Percentiles rank a stretch among this genome's conserved stretches.
Conservation (phyloP, 2,113 vertebrate species). For the Lipophrys pholis region DNA sequence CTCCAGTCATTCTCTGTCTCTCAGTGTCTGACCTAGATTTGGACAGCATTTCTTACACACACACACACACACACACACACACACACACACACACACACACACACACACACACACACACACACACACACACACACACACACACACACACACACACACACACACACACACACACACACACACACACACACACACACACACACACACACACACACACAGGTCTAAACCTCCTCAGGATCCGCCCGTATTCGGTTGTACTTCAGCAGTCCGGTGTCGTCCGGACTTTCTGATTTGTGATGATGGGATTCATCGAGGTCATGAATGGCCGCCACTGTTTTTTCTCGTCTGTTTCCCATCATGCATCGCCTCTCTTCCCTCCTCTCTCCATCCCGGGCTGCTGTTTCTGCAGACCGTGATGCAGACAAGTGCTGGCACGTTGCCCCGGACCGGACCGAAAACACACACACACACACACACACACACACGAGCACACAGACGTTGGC, state of each 20-base stretch:
- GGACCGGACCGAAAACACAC: constrained; percentile 59
- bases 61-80: constrained; percentile 17
- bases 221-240: constrained; percentile 57
- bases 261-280: constrained; percentile 31
- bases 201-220: constrained; percentile 8
- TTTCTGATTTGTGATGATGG: constrained; percentile 31
- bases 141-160: constrained; percentile 19
- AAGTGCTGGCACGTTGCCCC: constrained; percentile 67
- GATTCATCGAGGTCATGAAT: constrained; percentile 16
- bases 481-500: too few relatives aligned
- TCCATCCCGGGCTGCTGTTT: constrained; percentile 45
- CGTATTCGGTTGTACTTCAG: constrained; percentile 45
- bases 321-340: constrained; percentile 10
- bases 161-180: constrained; percentile 21
- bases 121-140: constrained; percentile 20
- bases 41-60: constrained; percentile 46
- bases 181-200: constrained; percentile 18
- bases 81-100: constrained; percentile 15
- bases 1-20: constrained; percentile 50
- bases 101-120: constrained; percentile 15
- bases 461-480: neutral
- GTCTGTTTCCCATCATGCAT: constrained; percentile 33
- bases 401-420: constrained; percentile 61
- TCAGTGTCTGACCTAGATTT: constrained; percentile 75
- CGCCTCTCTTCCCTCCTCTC: constrained; percentile 15